A percentile compares a stretch with the other conserved stretches of the same genome.
Evolutionary conservation across 92 coral and sea anemone genomes (phyloP).

Genomic region (Parazoanthus atlanticus): DNA sequence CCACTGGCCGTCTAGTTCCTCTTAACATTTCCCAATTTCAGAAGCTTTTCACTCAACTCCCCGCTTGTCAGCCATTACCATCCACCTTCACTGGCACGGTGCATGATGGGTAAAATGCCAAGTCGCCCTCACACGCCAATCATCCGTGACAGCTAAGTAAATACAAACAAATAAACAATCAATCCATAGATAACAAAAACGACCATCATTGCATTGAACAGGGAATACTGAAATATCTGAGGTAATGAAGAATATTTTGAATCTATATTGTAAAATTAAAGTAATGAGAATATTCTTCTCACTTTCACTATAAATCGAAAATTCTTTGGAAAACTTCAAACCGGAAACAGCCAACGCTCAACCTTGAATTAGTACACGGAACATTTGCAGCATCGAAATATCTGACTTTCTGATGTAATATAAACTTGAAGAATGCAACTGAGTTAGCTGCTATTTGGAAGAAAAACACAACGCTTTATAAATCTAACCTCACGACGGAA

Average conservation of each 20-base stretch:
- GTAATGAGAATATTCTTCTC: background rate
- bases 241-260: background rate
- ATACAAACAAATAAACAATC: constrained; percentile 74
- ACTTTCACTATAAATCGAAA: background rate
- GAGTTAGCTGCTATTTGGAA: too few relatives aligned
- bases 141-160: constrained; percentile 65
- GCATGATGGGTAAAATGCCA: constrained; percentile 80
- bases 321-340: background rate
- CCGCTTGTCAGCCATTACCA: constrained; percentile 18
- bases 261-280: background rate
- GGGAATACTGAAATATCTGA: too few relatives aligned
- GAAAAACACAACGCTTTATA: too few relatives aligned
- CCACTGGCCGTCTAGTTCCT: constrained; percentile 24
- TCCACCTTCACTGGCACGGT: background rate
- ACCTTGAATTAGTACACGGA: background rate
- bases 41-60: constrained; percentile 12
- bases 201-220: background rate
- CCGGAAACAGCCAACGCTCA: background rate
- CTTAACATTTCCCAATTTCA: constrained; percentile 20
- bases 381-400: background rate
- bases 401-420: constrained; percentile 5
- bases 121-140: constrained; percentile 70
- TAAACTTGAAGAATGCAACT: background rate
- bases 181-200: background rate
- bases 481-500: too few relatives aligned